Base-by-base conservation (phyloP, 2,888 invertebrate genomes). In the Diachrysia chrysitis region DNA sequence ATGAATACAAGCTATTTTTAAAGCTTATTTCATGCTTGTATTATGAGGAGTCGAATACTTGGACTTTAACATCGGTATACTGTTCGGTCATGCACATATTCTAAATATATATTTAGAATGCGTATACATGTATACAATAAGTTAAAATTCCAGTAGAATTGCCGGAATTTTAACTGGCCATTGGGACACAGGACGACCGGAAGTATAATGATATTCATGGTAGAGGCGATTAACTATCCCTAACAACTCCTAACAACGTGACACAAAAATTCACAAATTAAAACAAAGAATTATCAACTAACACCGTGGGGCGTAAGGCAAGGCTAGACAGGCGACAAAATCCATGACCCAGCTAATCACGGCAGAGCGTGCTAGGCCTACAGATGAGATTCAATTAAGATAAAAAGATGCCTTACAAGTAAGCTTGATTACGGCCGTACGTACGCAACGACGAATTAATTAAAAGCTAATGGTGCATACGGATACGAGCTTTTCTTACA, bases 1-100 rank as follows among this genome's bases (percentile, higher is more conserved):
- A 73, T 70, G 63, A 64, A 71, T 71, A 48, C 61, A 65, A 71
- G 59, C 76, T 76, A 71, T 76, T 76, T 66, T 74, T 74, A 63
- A 66, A 61, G 63, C 46, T 59, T 64, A 23, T 53, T 74, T 70
- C 63, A 63, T 70, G 25, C 57, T 51, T 63, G 53, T 54, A 9
- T 23, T 55, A 51, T 58, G 21, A 55, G n/a, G n/a, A 37, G 48
- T 48, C 48, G 19, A 48, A 48, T 48, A 19, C 19, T 51, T 51
- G 48, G 48, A 51, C 48, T 51, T 51, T 51, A 51, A 21, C 48
- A 21, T 21, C 12, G 21, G 21, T 2, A 21, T 51, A 21, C 12
- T 51, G 21, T 19, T 12, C 9, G 3, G 48, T 19, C 48, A 51
- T 51, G 19, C 21, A 51, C 21, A 12, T 21, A 4, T 21, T 21